A percentile compares a stretch with the other conserved stretches of the same genome.
Evolutionary conservation across 2,113 vertebrate species (phyloP).

Genomic region (Danionella cerebrum): DNA sequence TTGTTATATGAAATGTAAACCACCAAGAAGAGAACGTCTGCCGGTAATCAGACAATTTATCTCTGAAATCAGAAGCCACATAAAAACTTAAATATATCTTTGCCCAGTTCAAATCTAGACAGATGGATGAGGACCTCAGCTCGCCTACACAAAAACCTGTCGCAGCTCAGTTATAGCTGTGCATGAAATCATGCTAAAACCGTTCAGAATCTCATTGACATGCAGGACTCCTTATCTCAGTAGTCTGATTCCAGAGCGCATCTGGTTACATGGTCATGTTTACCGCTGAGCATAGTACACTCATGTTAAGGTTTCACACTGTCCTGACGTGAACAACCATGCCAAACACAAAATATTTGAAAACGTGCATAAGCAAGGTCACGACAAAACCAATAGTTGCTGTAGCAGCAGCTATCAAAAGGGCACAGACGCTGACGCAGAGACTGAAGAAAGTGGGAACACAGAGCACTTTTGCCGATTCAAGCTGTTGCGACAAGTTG

Average conservation of each 20-base stretch:
- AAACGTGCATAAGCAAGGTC: background rate
- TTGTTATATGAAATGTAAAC: too few relatives aligned
- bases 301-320: background rate
- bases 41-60: too few relatives aligned
- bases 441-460: background rate
- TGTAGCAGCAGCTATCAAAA: background rate
- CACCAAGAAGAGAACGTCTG: too few relatives aligned
- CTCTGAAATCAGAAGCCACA: too few relatives aligned
- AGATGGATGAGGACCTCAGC: background rate
- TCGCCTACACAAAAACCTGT: background rate
- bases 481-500: too few relatives aligned
- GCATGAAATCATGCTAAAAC: background rate
- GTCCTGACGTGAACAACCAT: background rate
- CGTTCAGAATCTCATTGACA: background rate
- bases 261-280: background rate
- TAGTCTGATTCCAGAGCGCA: background rate
- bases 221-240: background rate
- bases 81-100: too few relatives aligned
- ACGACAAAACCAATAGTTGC: background rate
- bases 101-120: too few relatives aligned
- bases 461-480: background rate
- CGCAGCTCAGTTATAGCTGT: background rate
- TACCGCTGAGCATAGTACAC: background rate
- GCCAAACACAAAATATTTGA: background rate
- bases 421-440: background rate